Evolutionary conservation across 2,888 invertebrate species (phyloP), one percentile per base, ranked within the genome.

Genomic region (Cactoblastis cactorum): DNA sequence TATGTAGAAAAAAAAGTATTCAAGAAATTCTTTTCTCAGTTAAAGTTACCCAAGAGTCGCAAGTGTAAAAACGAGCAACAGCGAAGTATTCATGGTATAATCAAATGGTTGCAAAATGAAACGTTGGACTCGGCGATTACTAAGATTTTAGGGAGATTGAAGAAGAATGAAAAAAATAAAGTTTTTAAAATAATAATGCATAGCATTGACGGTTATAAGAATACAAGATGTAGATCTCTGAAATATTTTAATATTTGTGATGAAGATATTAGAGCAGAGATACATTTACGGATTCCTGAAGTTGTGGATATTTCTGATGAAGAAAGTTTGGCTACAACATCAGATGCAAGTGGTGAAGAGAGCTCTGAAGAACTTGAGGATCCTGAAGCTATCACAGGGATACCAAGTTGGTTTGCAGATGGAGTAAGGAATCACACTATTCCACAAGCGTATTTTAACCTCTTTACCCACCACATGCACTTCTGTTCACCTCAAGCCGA

Each of bases 101-200:
- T 97, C 3, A 88, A 91, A 51, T 97, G 97, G 97, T 70, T 97
- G 1, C 91, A 92, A 61, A 91, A 92, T 64, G 93, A 95, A 71
- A 93, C 92, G 0, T 83, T 93, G 17, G 92, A 95, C 11, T 89
- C 93, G 1, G 96, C 95, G 0, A 80, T 96, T 11, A 72, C 85
- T 6, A 93, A 93, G 74, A 92, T 95, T 58, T 67, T 95, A 24
- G 90, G 91, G 0, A 84, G 92, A 56, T 73, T 95, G 45, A 93
- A 91, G 62, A 91, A 90, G 63, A 73, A 75, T 1, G 82, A 91
- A 35, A 90, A 94, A 22, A 74, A 82, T 32, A 82, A 75, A 49
- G 82, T 95, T 15, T 75, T 91, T 45, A 65, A 73, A 0, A 90
- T 92, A 56, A 93, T 96, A 11, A 90, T 92, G 61, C 86, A 83